These are phyloP conservation scores for Oenanthe oenanthe DNA, from an alignment of 2,113 vertebrate genomes.

Conservation along the genomic window DNA sequence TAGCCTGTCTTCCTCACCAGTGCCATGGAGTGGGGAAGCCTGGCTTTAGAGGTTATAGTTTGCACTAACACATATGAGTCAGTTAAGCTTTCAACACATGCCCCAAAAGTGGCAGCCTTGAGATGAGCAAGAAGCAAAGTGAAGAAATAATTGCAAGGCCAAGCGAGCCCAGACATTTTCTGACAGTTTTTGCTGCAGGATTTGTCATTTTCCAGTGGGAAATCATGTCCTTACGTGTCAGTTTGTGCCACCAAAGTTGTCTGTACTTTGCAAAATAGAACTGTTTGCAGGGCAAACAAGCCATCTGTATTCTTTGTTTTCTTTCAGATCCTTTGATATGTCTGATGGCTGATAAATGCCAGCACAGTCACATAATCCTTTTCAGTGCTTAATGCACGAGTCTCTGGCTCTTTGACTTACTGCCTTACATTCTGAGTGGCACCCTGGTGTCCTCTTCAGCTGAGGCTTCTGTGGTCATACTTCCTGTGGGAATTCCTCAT, in stretches of 20 bases:
- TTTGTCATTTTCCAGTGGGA: background rate
- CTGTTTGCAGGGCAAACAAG: background rate
- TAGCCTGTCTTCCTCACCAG: background rate
- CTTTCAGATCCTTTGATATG: background rate
- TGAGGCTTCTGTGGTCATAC: background rate
- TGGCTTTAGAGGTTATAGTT: background rate
- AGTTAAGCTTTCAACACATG: background rate
- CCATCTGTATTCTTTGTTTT: background rate
- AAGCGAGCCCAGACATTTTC: background rate
- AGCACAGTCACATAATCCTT: background rate
- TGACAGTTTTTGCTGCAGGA: slow-evolving; percentile 2
- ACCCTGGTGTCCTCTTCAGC: background rate
- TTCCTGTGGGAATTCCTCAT: background rate
- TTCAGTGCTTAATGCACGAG: background rate
- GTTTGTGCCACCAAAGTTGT: background rate
- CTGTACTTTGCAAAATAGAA: background rate
- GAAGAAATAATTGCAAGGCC: background rate
- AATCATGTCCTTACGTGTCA: background rate
- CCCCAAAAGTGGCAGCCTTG: background rate
- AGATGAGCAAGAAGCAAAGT: slow-evolving; percentile 1
- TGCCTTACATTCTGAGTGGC: background rate
- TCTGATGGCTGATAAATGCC: background rate
- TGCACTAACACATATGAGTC: background rate
- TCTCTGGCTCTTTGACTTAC: background rate
- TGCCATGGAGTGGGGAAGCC: background rate